Evolutionary conservation across 2,888 invertebrate genomes (phyloP), one percentile per base, ranked within the genome.

Genomic region (Acanthacorydalis orientalis): DNA sequence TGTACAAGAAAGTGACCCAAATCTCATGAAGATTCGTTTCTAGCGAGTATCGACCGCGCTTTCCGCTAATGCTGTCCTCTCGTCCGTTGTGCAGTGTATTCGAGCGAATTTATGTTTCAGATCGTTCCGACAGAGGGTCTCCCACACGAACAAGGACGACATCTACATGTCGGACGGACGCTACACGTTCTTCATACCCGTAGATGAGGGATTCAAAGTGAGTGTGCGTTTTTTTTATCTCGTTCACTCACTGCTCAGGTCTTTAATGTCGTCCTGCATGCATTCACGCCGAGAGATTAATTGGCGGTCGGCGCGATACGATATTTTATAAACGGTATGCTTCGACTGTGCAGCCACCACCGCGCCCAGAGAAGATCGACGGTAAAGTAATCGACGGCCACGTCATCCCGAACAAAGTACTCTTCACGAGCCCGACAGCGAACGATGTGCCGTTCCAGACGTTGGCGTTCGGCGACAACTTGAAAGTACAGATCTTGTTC

Each of bases 121-220:
- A 31, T 73, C 74, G 14, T 90, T 86, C 65, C 75, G 83, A 46
- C 80, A 84, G 57, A 80, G 83, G 62, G 81, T 88, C 51, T 72
- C 75, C 57, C 70, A 80, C 54, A 76, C 78, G 55, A 74, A 78
- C 55, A 86, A 85, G 65, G 77, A 79, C 59, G 76, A 78, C 49
- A 75, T 87, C 41, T 88, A 84, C 64, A 79, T 77, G 57, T 77
- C 78, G 33, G 81, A 82, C 53, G 89, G 88, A 44, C 75, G 80
- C 50, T 83, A 83, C 63, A 92, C 92, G 12, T 92, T 88, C 67
- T 87, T 92, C 61, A 82, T 92, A 56, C 91, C 92, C 7, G 80
- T 91, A 40, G 90, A 91, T 64, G 85, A 87, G 62, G 89, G 88
- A 49, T 87, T 89, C 58, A 83, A 83, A 77, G 89, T 89, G 69